Percentiles rank a stretch among this genome's conserved stretches.
phyloP scores from a whole-genome alignment of 2,113 vertebrate species.

The Megaptera novaeangliae region DNA sequence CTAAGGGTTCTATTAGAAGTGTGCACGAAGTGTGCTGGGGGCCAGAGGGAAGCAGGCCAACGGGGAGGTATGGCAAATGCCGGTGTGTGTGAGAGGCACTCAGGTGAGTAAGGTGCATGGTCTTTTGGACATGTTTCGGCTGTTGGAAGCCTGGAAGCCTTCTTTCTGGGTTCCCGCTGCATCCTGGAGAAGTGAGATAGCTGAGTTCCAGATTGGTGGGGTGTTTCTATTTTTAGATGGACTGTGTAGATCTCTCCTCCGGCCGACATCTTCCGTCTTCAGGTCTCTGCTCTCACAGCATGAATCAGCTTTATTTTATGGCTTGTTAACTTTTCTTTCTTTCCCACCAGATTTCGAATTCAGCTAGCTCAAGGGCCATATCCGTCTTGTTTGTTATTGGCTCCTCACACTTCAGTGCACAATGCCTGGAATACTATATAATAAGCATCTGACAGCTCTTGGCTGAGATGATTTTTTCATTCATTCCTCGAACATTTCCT shows the following conservation, averaged over 20 bases:
- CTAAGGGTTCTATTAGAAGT: not conserved
- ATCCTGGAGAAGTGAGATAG: not conserved
- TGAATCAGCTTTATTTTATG: not conserved
- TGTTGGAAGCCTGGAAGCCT: not conserved
- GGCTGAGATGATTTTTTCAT: not conserved
- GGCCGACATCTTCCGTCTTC: not conserved
- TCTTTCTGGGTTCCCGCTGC: not conserved
- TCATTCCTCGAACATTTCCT: not conserved
- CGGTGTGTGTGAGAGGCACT: not conserved
- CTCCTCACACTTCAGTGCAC: not conserved
- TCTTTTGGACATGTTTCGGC: not conserved
- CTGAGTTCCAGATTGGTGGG: not conserved
- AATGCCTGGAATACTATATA: not conserved
- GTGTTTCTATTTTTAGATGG: not conserved
- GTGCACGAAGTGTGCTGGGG: not conserved
- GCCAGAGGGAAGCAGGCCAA: too few relatives aligned
- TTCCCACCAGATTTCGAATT: conserved; percentile 13
- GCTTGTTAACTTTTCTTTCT: not conserved
- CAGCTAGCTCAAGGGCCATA: not conserved
- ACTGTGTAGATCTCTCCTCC: not conserved
- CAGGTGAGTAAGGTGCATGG: not conserved
- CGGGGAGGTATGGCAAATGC: not conserved
- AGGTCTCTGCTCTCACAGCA: not conserved
- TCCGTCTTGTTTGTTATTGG: not conserved
- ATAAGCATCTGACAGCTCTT: conserved; percentile 14